A percentile compares a stretch with the other conserved stretches of the same genome.
These are phyloP conservation scores for Busseola fusca DNA, from an alignment of 2,888 invertebrate genomes.

Conservation along the genomic window DNA sequence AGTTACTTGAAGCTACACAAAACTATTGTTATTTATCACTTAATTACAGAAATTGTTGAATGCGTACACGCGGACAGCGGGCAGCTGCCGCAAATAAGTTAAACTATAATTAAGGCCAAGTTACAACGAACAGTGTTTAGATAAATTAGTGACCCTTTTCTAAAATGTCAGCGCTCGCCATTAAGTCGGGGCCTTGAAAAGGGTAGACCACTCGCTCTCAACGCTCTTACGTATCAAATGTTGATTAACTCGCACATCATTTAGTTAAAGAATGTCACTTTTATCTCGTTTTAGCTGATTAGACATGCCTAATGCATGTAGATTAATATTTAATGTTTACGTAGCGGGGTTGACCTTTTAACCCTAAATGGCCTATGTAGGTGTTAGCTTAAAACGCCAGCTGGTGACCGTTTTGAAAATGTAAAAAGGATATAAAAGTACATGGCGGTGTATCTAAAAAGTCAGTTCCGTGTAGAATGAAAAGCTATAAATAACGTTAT, in stretches of 20 bases:
- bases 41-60: slow-evolving; percentile 66
- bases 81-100: slow-evolving; percentile 84
- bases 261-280: slow-evolving; percentile 56
- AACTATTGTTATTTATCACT: slow-evolving; percentile 64
- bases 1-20: slow-evolving; percentile 48
- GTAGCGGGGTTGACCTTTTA: slow-evolving; percentile 1
- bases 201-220: slow-evolving; percentile 74
- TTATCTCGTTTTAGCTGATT: slow-evolving; percentile 56
- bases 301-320: slow-evolving; percentile 18
- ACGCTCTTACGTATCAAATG: slow-evolving; percentile 74
- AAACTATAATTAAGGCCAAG: slow-evolving; percentile 84
- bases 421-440: too few relatives aligned
- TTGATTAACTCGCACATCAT: slow-evolving; percentile 68
- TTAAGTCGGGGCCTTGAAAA: slow-evolving; percentile 80
- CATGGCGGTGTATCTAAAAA: too few relatives aligned
- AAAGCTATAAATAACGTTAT: too few relatives aligned
- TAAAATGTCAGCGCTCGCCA: slow-evolving; percentile 83
- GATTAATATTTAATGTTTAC: slow-evolving; percentile 28
- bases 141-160: slow-evolving; percentile 88
- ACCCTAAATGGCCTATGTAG: background rate
- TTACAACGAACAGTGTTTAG: slow-evolving; percentile 76
- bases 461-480: too few relatives aligned
- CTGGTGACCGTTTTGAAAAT: too few relatives aligned
- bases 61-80: slow-evolving; percentile 64
- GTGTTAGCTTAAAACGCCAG: too few relatives aligned